Evolutionary conservation across 2,113 vertebrate genomes (phyloP).

Genomic region (Thunnus thynnus): DNA sequence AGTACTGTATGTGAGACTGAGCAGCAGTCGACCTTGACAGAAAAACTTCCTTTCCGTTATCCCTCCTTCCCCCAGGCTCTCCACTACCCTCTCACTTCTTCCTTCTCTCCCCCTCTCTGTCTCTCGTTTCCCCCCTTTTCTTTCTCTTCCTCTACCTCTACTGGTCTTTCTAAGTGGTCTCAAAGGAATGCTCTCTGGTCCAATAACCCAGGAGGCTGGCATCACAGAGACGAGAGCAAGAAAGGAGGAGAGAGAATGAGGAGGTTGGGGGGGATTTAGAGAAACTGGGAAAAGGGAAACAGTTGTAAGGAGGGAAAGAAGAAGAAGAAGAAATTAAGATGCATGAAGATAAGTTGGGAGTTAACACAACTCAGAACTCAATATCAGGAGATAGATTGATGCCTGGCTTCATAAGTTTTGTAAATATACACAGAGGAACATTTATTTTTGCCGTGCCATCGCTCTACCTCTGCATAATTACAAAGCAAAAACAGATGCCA

Average conservation of each 20-base stretch:
- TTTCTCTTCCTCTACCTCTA: conserved; percentile 75
- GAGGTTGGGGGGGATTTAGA: conserved; percentile 66
- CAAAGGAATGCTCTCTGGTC: conserved; percentile 84
- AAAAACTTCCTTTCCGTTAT: conserved; percentile 77
- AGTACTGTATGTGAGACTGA: conserved; percentile 72
- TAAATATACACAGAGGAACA: conserved; percentile 69
- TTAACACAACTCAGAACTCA: conserved; percentile 44
- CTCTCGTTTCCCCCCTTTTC: conserved; percentile 66
- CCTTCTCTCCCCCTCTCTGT: conserved; percentile 37
- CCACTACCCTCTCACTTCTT: conserved; percentile 60
- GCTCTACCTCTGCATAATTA: conserved; percentile 75
- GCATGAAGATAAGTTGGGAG: conserved; percentile 59
- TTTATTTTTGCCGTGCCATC: conserved; percentile 67
- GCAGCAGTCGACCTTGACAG: conserved; percentile 83
- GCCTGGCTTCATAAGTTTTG: conserved; percentile 67
- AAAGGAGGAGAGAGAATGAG: conserved; percentile 63
- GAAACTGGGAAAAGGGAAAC: conserved; percentile 58
- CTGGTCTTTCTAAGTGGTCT: conserved; percentile 85
- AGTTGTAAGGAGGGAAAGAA: conserved; percentile 38
- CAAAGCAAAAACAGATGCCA: conserved; percentile 80
- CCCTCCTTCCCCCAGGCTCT: conserved; percentile 63
- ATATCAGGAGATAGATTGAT: conserved; percentile 59
- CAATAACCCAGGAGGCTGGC: conserved; percentile 82
- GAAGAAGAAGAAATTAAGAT: conserved; percentile 67
- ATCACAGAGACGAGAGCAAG: conserved; percentile 68